Evolutionary conservation across 1,140 invertebrate genomes (phyloP).

Genomic region (Potamilus streckersoni): DNA sequence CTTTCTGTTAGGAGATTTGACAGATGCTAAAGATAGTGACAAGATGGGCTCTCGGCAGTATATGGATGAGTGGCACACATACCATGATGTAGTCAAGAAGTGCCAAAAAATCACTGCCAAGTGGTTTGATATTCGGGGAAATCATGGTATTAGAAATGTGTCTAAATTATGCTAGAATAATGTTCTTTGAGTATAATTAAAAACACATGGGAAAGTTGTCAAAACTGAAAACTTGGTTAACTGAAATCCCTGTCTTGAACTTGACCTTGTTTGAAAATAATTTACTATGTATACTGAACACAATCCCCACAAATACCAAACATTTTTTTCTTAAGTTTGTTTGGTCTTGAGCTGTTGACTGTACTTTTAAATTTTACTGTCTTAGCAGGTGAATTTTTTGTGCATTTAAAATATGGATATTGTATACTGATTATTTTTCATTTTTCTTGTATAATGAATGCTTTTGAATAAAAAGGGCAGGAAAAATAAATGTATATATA

Average conservation of each 20-base stretch:
- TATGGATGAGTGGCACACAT: constrained; percentile 86
- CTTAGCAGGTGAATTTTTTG: too few species aligned
- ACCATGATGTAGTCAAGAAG: constrained; percentile 79
- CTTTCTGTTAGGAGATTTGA: constrained; percentile 80
- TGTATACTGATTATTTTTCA: too few species aligned
- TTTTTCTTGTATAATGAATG: too few species aligned
- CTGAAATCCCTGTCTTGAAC: background rate
- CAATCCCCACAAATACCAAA: too few species aligned
- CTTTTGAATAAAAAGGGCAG: too few species aligned
- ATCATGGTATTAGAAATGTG: constrained; percentile 81
- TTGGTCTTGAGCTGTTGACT: too few species aligned
- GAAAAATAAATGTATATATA: too few species aligned
- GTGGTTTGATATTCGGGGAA: constrained; percentile 94
- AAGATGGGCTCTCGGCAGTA: constrained; percentile 85
- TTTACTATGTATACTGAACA: too few species aligned
- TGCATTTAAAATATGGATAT: too few species aligned
- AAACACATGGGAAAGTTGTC: background rate
- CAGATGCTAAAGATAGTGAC: constrained; percentile 86
- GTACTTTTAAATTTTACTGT: too few species aligned
- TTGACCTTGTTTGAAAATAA: too few species aligned
- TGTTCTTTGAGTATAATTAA: background rate
- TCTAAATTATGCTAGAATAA: background rate
- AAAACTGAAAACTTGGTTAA: background rate
- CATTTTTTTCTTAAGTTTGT: background rate
- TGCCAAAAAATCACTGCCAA: constrained; percentile 69